Evolutionary conservation across 2,888 invertebrate genomes (phyloP), one percentile per base, ranked within the genome.

Genomic region (Drosophila peninsularis): DNA sequence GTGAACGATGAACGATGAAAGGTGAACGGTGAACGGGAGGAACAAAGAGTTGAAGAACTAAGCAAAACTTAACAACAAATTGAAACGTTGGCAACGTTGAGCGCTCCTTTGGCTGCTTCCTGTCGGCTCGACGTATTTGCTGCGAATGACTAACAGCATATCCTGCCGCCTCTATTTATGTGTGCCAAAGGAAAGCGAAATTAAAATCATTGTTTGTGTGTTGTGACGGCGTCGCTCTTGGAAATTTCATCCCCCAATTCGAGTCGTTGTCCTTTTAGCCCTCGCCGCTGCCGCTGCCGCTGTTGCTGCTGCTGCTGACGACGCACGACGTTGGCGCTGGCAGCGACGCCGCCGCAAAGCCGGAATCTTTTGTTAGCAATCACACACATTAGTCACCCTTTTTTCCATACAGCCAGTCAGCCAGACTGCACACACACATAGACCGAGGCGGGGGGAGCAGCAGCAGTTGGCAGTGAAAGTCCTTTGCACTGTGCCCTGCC

Each of bases 351-450:
- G 75, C 70, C 61, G 82, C 76, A 77, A 90, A 87, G 89, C 82
- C 88, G 90, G 89, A 90, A 90, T 90, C 90, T 90, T 90, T 90
- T 90, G 90, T 90, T 90, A 86, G 88, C 84, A 90, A 88, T 90
- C 90, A 86, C 85, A 90, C 74, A 90, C 90, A 90, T 91, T 91
- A 91, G 92, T 91, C 92, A 91, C 91, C 91, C 91, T 91, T 91
- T 91, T 90, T 90, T 82, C 80, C 87, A 78, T 61, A 60, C 60
- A 56, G 56, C 54, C 57, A 58, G 56, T 52, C 57, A 58, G 62
- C 58, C 72, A 62, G 53, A 45, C 66, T 44, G 47, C 39, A 62
- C 27, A 65, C 49, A 39, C 49, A 47, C 65, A 62, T 9, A 27
- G 6, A 30, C 11, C n/a, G 17, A 17, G 61, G 45, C 63, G 41